Evolutionary conservation across 2,888 invertebrate genomes (phyloP).

Genomic region (Terebella lapidaria): DNA sequence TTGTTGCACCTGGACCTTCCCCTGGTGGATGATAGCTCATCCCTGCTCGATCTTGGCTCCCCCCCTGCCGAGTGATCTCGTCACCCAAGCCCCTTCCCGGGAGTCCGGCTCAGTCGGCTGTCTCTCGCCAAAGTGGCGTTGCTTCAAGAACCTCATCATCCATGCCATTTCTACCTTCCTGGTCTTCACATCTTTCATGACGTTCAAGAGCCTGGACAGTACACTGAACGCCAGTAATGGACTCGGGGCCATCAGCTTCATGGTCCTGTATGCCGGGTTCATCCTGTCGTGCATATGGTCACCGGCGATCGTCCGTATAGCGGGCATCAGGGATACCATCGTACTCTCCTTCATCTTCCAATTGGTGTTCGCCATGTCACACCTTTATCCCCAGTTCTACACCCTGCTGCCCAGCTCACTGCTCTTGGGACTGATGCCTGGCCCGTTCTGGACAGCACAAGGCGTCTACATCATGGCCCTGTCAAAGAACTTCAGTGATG

Average conservation of each 20-base stretch:
- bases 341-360: constrained; percentile 36
- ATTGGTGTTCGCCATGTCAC: constrained; percentile 40
- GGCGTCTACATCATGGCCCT: constrained; percentile 44
- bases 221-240: constrained; percentile 39
- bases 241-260: constrained; percentile 40
- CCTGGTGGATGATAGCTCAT: no score
- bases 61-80: no score
- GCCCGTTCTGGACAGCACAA: constrained; percentile 48
- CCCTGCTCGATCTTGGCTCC: no score
- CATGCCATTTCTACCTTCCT: constrained; percentile 45
- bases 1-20: no score
- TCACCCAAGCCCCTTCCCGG: no score
- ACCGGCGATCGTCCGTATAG: constrained; percentile 40
- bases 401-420: constrained; percentile 40
- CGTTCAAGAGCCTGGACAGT: constrained; percentile 43
- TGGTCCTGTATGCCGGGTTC: constrained; percentile 42
- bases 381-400: constrained; percentile 40
- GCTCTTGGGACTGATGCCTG: constrained; percentile 38
- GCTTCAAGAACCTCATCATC: constrained; percentile 38
- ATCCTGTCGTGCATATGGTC: constrained; percentile 45
- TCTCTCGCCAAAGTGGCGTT: background rate
- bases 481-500: constrained; percentile 40
- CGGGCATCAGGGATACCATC: constrained; percentile 47
- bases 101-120: no score
- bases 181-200: constrained; percentile 44